Percentiles rank a stretch among this genome's conserved stretches.
Evolutionary conservation across 2,888 invertebrate species (phyloP).

Genomic region (Graphium colonna): DNA sequence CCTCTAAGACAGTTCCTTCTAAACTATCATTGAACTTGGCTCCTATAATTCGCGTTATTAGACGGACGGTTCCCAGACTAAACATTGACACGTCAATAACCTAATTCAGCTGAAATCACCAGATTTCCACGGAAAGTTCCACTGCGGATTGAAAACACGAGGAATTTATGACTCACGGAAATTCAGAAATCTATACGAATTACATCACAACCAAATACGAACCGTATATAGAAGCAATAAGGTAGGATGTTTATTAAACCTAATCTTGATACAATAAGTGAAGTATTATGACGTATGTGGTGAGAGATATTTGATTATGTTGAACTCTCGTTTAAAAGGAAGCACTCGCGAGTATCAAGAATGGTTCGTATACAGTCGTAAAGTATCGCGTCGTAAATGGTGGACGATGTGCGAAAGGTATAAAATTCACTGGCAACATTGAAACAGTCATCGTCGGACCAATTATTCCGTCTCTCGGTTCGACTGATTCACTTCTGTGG

Average conservation of each 20-base stretch:
- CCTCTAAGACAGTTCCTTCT: too few species aligned
- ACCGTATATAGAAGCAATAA: not conserved
- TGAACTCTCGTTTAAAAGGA: constrained; percentile 9
- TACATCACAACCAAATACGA: not conserved
- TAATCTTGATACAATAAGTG: not conserved
- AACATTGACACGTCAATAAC: not conserved
- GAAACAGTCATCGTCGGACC: constrained; percentile 10
- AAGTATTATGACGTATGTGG: constrained; percentile 7
- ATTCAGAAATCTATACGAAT: not conserved
- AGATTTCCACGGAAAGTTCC: constrained; percentile 20
- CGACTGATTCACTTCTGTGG: constrained; percentile 13
- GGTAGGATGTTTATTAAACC: not conserved
- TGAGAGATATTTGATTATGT: constrained; percentile 12
- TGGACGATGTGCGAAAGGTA: constrained; percentile 13
- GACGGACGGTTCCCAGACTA: not conserved
- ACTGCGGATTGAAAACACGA: not conserved
- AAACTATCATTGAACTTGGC: too few species aligned
- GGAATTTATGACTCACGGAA: constrained; percentile 1
- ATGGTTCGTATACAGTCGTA: constrained; percentile 15
- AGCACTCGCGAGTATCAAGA: constrained; percentile 13
- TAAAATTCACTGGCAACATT: constrained; percentile 17
- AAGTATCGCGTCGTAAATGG: constrained; percentile 11
- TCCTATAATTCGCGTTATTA: not conserved
- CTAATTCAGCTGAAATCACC: constrained; percentile 1
- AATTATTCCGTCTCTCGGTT: constrained; percentile 7